Percentiles rank a stretch among this genome's conserved stretches.
phyloP scores from a whole-genome alignment of 2,797 vertebrate species.

The Pampus argenteus region DNA sequence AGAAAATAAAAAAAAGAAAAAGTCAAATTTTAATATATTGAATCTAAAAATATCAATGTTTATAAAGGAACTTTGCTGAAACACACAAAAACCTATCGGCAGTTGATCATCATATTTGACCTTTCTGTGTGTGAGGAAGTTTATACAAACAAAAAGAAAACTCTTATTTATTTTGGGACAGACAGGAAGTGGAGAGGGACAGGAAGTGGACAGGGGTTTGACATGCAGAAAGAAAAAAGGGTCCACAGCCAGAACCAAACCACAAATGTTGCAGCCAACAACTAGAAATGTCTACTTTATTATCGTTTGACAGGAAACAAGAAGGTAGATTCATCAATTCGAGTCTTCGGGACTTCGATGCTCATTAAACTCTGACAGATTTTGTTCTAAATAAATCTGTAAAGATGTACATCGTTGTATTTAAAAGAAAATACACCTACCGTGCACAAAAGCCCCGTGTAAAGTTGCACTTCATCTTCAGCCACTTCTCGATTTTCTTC shows the following conservation, averaged over 20 bases:
- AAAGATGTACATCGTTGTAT: background rate
- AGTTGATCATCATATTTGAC: conserved; percentile 10
- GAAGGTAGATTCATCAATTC: background rate
- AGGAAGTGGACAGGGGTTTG: too few relatives aligned
- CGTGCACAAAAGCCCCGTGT: background rate
- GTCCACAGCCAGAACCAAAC: too few relatives aligned
- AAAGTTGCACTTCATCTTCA: conserved; percentile 13
- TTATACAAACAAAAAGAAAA: background rate
- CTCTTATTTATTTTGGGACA: too few relatives aligned
- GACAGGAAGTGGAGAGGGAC: too few relatives aligned
- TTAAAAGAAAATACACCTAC: too few relatives aligned
- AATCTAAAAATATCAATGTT: too few relatives aligned
- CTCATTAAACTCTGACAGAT: background rate
- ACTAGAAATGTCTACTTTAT: background rate
- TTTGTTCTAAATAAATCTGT: background rate
- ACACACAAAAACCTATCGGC: background rate
- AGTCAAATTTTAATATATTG: too few relatives aligned
- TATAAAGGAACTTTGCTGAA: too few relatives aligned
- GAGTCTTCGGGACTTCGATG: too few relatives aligned
- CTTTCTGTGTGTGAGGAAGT: background rate
- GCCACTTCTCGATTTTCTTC: conserved; percentile 1
- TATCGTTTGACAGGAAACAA: background rate
- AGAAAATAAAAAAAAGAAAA: too few relatives aligned
- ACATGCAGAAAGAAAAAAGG: too few relatives aligned
- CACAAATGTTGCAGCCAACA: too few relatives aligned